Evolutionary conservation across 2,113 vertebrate genomes (phyloP).

Genomic region (Catharus minimus): DNA sequence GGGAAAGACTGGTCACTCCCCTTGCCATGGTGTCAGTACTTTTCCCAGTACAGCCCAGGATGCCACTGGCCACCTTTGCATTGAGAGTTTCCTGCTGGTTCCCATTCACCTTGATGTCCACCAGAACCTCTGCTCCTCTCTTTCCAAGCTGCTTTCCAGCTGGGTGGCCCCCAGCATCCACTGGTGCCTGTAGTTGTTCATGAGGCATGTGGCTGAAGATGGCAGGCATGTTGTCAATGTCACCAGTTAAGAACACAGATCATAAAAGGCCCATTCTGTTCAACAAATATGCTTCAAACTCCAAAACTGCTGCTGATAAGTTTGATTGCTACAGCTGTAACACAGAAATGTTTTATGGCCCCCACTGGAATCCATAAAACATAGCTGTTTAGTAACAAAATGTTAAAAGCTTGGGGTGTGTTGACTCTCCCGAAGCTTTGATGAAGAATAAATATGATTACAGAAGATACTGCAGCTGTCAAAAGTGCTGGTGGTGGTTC

Average conservation of each 20-base stretch:
- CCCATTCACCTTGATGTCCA: background rate
- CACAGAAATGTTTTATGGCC: background rate
- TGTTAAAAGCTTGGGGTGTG: background rate
- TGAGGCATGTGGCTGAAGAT: background rate
- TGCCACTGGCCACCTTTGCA: background rate
- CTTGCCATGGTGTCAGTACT: background rate
- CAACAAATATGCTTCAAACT: background rate
- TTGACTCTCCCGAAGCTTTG: slow-evolving; percentile 2
- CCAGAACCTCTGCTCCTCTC: background rate
- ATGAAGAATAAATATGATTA: slow-evolving; percentile 27
- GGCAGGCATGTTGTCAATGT: background rate
- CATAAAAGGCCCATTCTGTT: background rate
- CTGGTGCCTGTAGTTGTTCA: background rate
- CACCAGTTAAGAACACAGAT: background rate
- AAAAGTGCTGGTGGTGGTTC: background rate
- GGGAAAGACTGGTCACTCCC: background rate
- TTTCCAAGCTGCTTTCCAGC: background rate
- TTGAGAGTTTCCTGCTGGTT: background rate
- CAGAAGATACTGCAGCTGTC: slow-evolving; percentile 30
- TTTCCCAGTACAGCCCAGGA: background rate
- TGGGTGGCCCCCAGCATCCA: background rate
- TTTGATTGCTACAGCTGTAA: background rate
- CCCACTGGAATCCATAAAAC: background rate
- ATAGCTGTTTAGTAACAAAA: background rate
- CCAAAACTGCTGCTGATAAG: background rate